These are phyloP conservation scores for Betta splendens DNA, from an alignment of 2,797 vertebrate species.

Conservation along the genomic window DNA sequence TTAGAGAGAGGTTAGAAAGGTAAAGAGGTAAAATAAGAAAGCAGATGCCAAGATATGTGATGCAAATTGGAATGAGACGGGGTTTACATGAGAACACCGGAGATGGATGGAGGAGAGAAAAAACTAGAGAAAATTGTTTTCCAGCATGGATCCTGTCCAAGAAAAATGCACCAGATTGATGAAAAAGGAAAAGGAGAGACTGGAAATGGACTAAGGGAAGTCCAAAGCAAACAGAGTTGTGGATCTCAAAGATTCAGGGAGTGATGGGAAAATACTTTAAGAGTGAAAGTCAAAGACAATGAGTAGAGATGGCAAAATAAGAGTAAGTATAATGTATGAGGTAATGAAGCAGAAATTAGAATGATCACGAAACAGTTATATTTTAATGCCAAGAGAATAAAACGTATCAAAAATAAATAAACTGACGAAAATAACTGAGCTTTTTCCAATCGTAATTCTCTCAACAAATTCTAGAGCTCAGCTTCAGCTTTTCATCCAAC, in stretches of 20 bases:
- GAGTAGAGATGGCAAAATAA: conserved; percentile 39
- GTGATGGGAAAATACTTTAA: conserved; percentile 40
- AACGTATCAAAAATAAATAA: neutral
- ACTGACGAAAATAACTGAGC: neutral
- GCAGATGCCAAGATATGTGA: conserved; percentile 23
- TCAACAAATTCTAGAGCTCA: too few species aligned
- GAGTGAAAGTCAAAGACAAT: conserved; percentile 6
- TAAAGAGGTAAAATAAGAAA: conserved; percentile 24
- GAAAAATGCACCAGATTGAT: conserved; percentile 55
- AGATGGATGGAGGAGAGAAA: neutral
- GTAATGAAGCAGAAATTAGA: conserved; percentile 9
- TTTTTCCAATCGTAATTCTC: neutral
- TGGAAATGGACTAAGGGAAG: conserved; percentile 16
- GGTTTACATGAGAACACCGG: neutral
- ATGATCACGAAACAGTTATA: neutral
- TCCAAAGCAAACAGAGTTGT: conserved; percentile 59
- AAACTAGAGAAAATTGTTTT: conserved; percentile 34
- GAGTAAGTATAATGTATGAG: conserved; percentile 13
- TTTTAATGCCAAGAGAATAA: conserved; percentile 1
- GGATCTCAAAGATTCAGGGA: conserved; percentile 16
- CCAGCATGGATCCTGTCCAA: conserved; percentile 47
- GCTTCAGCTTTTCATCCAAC: conserved; percentile 3
- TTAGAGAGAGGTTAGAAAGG: conserved; percentile 14
- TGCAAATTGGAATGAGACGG: conserved; percentile 19
- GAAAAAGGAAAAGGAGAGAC: conserved; percentile 39